These are phyloP conservation scores for Peromyscus leucopus DNA, from an alignment of 2,113 vertebrate species.

Conservation along the genomic window DNA sequence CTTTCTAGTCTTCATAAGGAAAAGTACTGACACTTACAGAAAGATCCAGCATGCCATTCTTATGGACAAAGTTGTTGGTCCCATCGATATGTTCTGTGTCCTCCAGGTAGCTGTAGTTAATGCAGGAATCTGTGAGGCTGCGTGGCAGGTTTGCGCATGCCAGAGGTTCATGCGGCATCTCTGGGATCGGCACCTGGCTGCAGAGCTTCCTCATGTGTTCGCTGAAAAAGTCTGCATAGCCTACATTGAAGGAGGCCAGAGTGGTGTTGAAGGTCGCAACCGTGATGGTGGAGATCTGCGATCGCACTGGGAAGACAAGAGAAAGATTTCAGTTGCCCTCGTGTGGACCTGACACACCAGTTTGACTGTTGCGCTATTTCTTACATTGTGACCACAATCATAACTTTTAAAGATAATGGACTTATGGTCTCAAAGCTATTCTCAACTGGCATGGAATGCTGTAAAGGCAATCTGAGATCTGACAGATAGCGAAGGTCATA, in stretches of 20 bases:
- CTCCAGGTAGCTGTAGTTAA: slow-evolving; percentile 98
- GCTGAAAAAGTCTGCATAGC: slow-evolving; percentile 98
- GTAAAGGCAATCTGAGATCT: neutral
- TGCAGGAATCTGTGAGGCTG: slow-evolving; percentile 99
- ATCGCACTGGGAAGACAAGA: slow-evolving; percentile 90
- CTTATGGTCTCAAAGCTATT: neutral
- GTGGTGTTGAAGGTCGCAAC: slow-evolving; percentile 99
- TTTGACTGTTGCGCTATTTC: neutral
- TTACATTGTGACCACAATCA: neutral
- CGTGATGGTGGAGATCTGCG: slow-evolving; percentile 99
- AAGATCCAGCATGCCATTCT: slow-evolving; percentile 99
- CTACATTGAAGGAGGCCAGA: slow-evolving; percentile 97
- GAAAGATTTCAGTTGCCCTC: slow-evolving; percentile 12
- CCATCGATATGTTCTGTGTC: slow-evolving; percentile 98
- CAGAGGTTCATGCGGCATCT: slow-evolving; percentile 95
- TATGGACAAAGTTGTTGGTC: slow-evolving; percentile 98
- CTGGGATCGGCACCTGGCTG: slow-evolving; percentile 94
- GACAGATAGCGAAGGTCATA: neutral
- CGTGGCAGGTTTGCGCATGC: slow-evolving; percentile 97
- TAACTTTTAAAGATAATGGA: neutral
- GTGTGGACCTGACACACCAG: neutral
- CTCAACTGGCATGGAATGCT: neutral
- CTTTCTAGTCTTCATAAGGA: slow-evolving; percentile 54
- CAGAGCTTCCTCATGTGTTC: slow-evolving; percentile 99
- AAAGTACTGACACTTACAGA: slow-evolving; percentile 88